Evolutionary conservation across 2,888 invertebrate species (phyloP).

Genomic region (Microchrysa polita): DNA sequence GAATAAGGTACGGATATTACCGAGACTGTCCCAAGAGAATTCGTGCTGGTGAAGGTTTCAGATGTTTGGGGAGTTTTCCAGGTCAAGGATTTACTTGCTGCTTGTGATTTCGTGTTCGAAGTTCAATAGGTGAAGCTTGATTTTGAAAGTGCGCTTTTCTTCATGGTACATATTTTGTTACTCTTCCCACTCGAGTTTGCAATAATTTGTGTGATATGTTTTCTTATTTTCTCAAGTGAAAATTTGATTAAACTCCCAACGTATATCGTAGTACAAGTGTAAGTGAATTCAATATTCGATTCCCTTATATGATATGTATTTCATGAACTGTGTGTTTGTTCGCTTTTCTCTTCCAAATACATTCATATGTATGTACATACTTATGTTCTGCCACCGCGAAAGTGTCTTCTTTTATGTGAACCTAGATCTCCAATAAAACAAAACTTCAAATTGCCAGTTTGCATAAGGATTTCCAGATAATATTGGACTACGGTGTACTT

Average conservation of each 20-base stretch:
- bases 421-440: slow-evolving; percentile 5
- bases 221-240: slow-evolving; percentile 21
- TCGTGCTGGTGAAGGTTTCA: background rate
- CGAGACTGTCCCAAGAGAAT: background rate
- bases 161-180: no score
- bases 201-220: no score
- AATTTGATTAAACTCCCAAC: slow-evolving; percentile 25
- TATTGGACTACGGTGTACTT: slow-evolving; percentile 22
- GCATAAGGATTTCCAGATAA: slow-evolving; percentile 35
- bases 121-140: no score
- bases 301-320: background rate
- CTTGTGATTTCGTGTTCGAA: no score
- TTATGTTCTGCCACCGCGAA: no score
- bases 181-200: no score
- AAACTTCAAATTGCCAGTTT: slow-evolving; percentile 7
- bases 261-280: background rate
- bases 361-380: no score
- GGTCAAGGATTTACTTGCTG: no score
- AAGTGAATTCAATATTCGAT: background rate
- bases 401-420: background rate
- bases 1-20: background rate
- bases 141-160: no score
- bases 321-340: background rate
- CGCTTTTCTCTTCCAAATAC: background rate
- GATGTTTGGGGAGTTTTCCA: background rate